Evolutionary conservation across 2,113 vertebrate genomes (phyloP), one percentile per base, ranked within the genome.

Genomic region (Gymnocephalus cernua): DNA sequence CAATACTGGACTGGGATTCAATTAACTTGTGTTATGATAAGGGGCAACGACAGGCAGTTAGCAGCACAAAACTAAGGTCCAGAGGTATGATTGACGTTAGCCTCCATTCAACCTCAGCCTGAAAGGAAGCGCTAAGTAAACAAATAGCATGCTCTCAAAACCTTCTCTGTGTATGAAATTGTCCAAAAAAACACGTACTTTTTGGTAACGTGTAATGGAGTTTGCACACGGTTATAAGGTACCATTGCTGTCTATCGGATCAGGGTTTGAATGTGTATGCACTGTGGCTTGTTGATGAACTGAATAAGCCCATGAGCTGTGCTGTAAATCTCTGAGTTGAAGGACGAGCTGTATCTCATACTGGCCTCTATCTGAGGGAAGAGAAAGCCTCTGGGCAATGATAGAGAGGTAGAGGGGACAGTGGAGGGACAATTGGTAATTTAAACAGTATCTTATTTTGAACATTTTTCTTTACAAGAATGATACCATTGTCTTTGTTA

Each of bases 21-120:
- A 95, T 95, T 96, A 95, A 95, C 93, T 94, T 89, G 83, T 92
- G 87, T 86, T 89, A 93, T 94, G 95, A 95, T 94, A 94, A 93
- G 91, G 94, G 93, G 86, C 93, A 93, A 85, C 84, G 85, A 88
- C 86, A 76, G 74, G 87, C 91, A 92, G 89, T 90, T 91, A 88
- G 89, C 77, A 45, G 87, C 85, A 91, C 91, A 92, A 88, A 90
- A 86, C 91, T 80, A 75, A 93, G 92, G 91, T 93, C 77, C 89
- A 83, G 84, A 88, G 91, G 89, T 87, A 89, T 87, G 91, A 91
- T 93, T 88, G 88, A 92, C 88, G 89, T 89, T 87, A 91, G 93
- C 89, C 91, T 94, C 86, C 80, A 94, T 94, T 92, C 89, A 94
- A 89, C 92, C 92, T 84, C 88, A 29, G 82, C 64, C 71, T 92